phyloP scores from a whole-genome alignment of 1,140 invertebrate genomes.

The Drosophila subpulchrella region DNA sequence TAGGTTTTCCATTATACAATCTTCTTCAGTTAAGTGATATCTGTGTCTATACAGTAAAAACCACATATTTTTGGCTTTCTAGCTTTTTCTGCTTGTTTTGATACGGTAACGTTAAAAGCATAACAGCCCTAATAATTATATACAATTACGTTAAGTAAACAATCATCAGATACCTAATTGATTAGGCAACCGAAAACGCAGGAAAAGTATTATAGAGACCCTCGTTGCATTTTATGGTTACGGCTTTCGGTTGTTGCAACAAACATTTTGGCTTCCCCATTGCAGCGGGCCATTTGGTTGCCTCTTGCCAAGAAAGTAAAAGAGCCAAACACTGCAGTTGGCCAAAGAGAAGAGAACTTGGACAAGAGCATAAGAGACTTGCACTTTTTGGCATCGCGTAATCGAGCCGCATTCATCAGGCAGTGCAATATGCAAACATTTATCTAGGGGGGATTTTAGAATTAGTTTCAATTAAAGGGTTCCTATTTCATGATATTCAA shows the following conservation, averaged over 20 bases:
- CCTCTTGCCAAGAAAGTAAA: constrained; percentile 22
- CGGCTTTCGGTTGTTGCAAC: constrained; percentile 41
- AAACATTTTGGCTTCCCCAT: constrained; percentile 55
- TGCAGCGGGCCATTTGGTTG: constrained; percentile 32
- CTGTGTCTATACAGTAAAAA: background rate
- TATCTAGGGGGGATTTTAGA: background rate
- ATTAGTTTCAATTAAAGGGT: background rate
- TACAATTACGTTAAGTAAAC: background rate
- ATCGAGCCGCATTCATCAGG: constrained; percentile 13
- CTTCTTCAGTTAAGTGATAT: no score
- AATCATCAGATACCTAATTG: background rate
- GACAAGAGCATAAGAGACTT: constrained; percentile 16
- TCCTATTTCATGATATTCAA: no score
- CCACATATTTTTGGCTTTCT: no score
- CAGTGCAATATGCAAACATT: constrained; percentile 29
- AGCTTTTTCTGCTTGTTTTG: no score
- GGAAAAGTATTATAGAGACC: constrained; percentile 23
- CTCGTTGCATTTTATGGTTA: constrained; percentile 50
- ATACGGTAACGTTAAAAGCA: no score
- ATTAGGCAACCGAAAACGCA: background rate
- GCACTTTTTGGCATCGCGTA: constrained; percentile 19
- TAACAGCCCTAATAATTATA: background rate
- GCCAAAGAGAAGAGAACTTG: constrained; percentile 24
- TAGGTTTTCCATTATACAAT: no score
- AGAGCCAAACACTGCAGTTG: constrained; percentile 13